Evolutionary conservation across 2,797 vertebrate genomes (phyloP), one percentile per base, ranked within the genome.

Genomic region (Stomatorhinus walkeri): DNA sequence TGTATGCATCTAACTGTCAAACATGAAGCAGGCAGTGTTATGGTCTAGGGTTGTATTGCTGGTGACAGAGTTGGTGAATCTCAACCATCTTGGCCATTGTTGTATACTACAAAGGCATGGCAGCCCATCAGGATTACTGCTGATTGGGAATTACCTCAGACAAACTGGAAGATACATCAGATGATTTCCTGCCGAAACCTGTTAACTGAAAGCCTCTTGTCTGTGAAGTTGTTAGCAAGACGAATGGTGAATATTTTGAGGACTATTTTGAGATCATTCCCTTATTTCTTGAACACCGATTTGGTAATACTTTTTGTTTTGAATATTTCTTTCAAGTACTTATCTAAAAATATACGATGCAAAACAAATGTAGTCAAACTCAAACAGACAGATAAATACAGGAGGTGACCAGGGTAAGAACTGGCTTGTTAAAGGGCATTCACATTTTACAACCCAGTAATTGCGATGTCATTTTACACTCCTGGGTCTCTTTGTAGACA

Each of bases 401-500:
- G 22, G 51, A 52, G 56, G 4, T 49, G 19, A 56, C n/a, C 48
- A 87, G 16, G 36, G 22, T 46, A 6, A 9, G 28, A 68, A 43
- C 8, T 56, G 52, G 40, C 52, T 89, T 64, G 64, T 88, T 88
- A 90, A 86, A 88, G 87, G 81, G 24, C 87, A 79, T 1, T 56
- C 61, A 56, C 81, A 88, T 88, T 32, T 56, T 68, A 52, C 24
- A 36, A 22, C 24, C 52, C 49, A 7, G 22, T 88, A 76, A 89
- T 88, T 88, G 79, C 56, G 76, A 85, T 85, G 48, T 87, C 91
- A 91, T 91, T 88, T 91, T 64, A 88, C 90, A 89, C 90, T 85
- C 89, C 90, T 91, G 28, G 51, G 49, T 68, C 51, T 46, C 48
- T 76, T 48, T 14, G 1, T 28, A 28, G 84, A 89, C n/a, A 48